Base-by-base conservation (phyloP, 2,888 invertebrate species). In the Drosophila nr. perissopoda region DNA sequence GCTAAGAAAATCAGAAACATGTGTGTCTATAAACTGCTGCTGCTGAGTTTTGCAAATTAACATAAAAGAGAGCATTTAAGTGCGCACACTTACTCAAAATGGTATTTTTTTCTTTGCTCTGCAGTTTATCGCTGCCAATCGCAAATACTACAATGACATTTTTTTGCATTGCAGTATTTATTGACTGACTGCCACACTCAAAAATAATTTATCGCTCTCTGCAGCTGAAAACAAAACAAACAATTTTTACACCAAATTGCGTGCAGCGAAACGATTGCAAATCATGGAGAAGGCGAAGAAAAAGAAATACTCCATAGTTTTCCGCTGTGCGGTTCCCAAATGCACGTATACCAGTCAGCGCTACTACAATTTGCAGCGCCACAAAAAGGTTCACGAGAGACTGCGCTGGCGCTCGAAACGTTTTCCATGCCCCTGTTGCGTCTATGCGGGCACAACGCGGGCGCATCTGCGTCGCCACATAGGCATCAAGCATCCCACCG, bases 331-430 rank as follows among this genome's bases (percentile, higher is more conserved):
- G 1, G 79, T 76, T 33, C 57, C 72, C 1, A 79, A 73, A 10
- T 79, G 81, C 48, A 11, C 69, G 1, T 81, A 79, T 31, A 25
- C 72, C 0, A 79, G 68, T n/a, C 61, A 68, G 13, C 81, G 79
- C 0, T 56, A 68, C 13, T 79, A 60, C 38, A 79, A 79, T 27
- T 51, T 79, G 69, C 63, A 81, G 7, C 81, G 79, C 3, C 79
- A 79, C 21, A 36, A 49, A 0, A 79, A 81, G 42, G 72, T 77
- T 16, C 77, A 80, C 60, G 60, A 21, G 40, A 71, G 46, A n/a
- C 59, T 65, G 29, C 73, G 62, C 31, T 79, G 81, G 79, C 81
- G 69, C 36, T 79, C 79, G 2, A 79, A 73, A 13, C 72, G 79
- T 2, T 79, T 79, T 25, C 79, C 62, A 0, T 79, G 79, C n/a